Evolutionary conservation across 2,113 vertebrate genomes (phyloP).

Genomic region (Rhinopithecus roxellana): DNA sequence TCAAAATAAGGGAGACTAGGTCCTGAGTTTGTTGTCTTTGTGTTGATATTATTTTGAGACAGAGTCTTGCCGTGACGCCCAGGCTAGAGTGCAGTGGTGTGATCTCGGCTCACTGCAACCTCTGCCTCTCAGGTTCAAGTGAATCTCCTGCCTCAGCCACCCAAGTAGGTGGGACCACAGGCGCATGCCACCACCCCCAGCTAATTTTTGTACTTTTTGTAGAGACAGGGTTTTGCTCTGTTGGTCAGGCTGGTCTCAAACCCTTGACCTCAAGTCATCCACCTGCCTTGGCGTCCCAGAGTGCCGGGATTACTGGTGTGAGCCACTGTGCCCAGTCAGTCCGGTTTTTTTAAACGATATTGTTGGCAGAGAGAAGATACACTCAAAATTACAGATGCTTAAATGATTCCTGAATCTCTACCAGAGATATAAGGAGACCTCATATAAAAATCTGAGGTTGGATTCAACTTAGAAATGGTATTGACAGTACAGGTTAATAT

Average conservation of each 20-base stretch:
- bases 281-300: no score
- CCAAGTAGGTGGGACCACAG: no score
- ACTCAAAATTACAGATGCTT: slow-evolving; percentile 36
- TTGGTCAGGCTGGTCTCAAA: no score
- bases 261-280: no score
- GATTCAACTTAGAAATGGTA: not conserved
- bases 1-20: not conserved
- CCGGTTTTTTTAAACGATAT: not conserved
- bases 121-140: no score
- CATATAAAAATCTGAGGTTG: not conserved
- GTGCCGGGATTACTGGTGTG: no score
- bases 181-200: fast-evolving
- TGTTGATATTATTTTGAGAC: not conserved
- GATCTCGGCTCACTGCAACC: no score
- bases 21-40: not conserved
- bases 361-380: slow-evolving; percentile 37
- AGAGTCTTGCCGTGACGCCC: no score
- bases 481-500: not conserved
- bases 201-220: no score
- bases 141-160: no score
- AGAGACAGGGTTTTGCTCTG: no score
- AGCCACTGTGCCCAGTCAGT: not conserved
- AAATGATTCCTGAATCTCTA: slow-evolving; percentile 35
- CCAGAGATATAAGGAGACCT: not conserved
- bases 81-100: no score